phyloP scores from a whole-genome alignment of 2,888 invertebrate genomes.

The Agrypnus murinus region DNA sequence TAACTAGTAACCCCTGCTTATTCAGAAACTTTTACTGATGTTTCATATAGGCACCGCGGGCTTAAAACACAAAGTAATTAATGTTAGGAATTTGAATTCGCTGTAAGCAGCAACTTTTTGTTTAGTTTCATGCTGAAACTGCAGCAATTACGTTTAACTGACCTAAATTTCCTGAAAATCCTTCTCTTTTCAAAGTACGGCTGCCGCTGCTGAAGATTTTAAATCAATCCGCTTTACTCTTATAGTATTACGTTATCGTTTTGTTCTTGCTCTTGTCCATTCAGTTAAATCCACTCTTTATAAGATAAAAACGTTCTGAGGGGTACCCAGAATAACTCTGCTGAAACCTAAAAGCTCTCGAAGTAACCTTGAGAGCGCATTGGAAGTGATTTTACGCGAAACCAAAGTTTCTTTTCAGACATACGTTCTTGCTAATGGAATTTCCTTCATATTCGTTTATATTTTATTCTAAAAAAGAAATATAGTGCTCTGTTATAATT shows the following conservation, averaged over 20 bases:
- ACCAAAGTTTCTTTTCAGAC: slow-evolving; percentile 22
- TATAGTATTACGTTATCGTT: slow-evolving; percentile 24
- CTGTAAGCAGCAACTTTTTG: not conserved
- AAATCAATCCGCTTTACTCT: slow-evolving; percentile 28
- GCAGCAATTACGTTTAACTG: not conserved
- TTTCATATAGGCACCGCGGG: slow-evolving; percentile 12
- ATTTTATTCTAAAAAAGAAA: slow-evolving; percentile 1
- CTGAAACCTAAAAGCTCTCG: slow-evolving; percentile 29
- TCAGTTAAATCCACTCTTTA: slow-evolving; percentile 34
- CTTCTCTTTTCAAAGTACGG: not conserved
- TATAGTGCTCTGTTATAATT: slow-evolving; percentile 7
- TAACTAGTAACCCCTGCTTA: slow-evolving; percentile 34
- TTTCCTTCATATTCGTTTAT: slow-evolving; percentile 20
- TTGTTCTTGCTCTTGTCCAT: slow-evolving; percentile 25
- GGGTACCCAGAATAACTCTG: slow-evolving; percentile 14
- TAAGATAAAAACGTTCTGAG: slow-evolving; percentile 28
- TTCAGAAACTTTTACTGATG: slow-evolving; percentile 37
- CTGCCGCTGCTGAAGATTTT: slow-evolving; percentile 4
- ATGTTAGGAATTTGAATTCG: not conserved
- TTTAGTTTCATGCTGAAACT: not conserved
- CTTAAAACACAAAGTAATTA: slow-evolving; percentile 24
- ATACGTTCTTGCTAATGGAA: slow-evolving; percentile 21
- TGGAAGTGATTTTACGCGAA: slow-evolving; percentile 14
- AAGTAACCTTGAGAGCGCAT: slow-evolving; percentile 14
- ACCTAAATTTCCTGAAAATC: slow-evolving; percentile 11